Conservation (phyloP, 2,797 vertebrate genomes). For the Sebastes vulpes region DNA sequence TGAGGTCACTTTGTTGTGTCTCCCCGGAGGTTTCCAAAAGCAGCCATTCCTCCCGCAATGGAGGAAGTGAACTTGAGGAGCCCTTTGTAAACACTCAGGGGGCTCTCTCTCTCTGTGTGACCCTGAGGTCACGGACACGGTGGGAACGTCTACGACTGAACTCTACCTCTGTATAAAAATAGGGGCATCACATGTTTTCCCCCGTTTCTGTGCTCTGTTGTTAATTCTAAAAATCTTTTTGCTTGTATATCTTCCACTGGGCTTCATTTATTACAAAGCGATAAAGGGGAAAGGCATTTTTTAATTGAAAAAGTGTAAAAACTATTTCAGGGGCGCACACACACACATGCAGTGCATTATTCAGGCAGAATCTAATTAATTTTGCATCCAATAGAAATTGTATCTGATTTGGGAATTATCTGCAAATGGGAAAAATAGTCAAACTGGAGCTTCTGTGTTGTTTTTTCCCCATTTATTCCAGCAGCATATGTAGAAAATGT, state of each 20-base stretch:
- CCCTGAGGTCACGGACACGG: conserved; percentile 37
- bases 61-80: conserved; percentile 73
- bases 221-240: not conserved
- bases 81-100: conserved; percentile 58
- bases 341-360: conserved; percentile 27
- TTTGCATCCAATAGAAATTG: conserved; percentile 32
- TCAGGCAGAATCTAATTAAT: conserved; percentile 54
- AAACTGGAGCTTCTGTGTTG: conserved; percentile 17
- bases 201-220: not conserved
- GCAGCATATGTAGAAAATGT: conserved; percentile 26
- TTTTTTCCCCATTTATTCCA: conserved; percentile 25
- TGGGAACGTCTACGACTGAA: conserved; percentile 18
- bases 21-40: conserved; percentile 60
- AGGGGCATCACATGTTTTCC: not conserved
- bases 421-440: conserved; percentile 18
- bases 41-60: conserved; percentile 54
- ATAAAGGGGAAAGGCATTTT: not conserved
- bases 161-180: conserved; percentile 10
- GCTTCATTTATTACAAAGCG: conserved; percentile 21
- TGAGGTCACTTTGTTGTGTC: conserved; percentile 65
- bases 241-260: not conserved
- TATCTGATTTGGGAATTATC: conserved; percentile 48
- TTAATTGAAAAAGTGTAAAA: conserved; percentile 47
- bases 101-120: conserved; percentile 31
- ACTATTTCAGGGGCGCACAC: not conserved